Conservation (phyloP, 2,797 vertebrate genomes). For the Pogoniulus pusillus region DNA sequence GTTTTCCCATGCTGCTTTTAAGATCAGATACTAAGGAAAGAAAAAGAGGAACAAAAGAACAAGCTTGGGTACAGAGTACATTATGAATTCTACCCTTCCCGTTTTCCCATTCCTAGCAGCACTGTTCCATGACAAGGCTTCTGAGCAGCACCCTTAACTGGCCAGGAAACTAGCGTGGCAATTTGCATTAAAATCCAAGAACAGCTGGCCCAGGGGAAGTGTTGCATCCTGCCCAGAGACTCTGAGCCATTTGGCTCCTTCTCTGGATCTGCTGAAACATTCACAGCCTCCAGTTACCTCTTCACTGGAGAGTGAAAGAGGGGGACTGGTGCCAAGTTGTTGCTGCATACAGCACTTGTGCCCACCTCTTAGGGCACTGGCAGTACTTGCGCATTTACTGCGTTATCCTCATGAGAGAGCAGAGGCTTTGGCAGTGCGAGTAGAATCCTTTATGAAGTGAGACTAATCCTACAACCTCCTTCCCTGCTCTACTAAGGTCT, state of each 20-base stretch:
- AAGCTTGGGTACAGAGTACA: not conserved
- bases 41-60: not conserved
- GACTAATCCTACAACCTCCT: not conserved
- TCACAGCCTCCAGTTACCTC: not conserved
- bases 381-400: not conserved
- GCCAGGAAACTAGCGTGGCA: not conserved
- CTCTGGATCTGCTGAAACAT: not conserved
- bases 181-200: not conserved
- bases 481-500: not conserved
- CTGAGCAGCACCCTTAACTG: not conserved
- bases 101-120: not conserved
- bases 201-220: not conserved
- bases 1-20: not conserved
- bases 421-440: not conserved
- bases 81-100: not conserved
- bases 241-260: not conserved
- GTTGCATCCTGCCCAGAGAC: not conserved
- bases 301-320: not conserved
- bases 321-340: fast-evolving
- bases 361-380: not conserved
- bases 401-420: not conserved
- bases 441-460: not conserved
- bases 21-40: not conserved
- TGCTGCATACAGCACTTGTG: not conserved
- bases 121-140: not conserved